Percentiles rank a stretch among this genome's conserved stretches.
Conservation (phyloP, 2,113 vertebrate genomes). For the Dromas ardeola region DNA sequence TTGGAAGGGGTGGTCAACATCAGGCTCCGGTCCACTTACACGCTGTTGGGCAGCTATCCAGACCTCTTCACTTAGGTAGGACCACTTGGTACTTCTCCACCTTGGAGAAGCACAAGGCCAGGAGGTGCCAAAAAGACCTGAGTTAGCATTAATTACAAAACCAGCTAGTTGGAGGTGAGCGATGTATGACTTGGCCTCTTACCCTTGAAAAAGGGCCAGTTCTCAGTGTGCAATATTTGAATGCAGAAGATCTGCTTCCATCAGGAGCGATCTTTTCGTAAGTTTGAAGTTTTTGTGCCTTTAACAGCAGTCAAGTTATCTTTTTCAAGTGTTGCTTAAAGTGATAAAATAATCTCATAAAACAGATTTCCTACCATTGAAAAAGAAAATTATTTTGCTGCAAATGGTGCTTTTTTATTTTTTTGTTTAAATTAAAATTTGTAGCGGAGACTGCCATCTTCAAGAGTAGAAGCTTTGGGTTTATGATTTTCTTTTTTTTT, state of each 20-base stretch:
- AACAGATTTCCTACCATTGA: not conserved
- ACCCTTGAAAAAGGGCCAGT: not conserved
- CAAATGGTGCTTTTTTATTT: not conserved
- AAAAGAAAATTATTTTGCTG: not conserved
- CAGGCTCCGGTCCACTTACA: not conserved
- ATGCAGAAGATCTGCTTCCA: not conserved
- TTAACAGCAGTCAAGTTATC: not conserved
- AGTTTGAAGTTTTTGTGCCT: not conserved
- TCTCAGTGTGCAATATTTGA: not conserved
- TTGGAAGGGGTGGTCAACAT: not conserved
- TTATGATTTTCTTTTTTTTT: not conserved
- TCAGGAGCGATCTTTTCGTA: not conserved
- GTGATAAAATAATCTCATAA: not conserved
- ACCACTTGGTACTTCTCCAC: not conserved
- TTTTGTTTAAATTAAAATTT: not conserved
- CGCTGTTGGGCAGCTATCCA: not conserved
- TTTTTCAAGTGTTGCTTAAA: not conserved
- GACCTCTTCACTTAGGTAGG: not conserved
- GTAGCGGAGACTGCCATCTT: not conserved
- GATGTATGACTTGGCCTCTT: not conserved
- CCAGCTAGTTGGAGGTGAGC: not conserved
- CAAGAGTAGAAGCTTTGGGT: not conserved
- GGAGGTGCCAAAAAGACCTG: not conserved
- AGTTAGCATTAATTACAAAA: not conserved
- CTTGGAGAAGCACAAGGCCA: not conserved